Conservation (phyloP, 2,888 invertebrate species). For the Empis livida region DNA sequence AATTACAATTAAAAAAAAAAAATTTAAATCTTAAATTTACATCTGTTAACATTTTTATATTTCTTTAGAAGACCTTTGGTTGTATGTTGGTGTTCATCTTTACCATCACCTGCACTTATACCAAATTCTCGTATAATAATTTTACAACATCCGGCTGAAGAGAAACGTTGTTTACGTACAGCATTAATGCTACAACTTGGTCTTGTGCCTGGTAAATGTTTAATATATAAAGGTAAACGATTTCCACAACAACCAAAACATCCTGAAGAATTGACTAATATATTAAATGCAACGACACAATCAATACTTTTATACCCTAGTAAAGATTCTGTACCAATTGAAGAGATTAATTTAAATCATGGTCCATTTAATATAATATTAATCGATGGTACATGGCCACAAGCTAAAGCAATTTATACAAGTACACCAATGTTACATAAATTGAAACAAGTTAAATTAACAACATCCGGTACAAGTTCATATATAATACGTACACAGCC, state of each 20-base stretch:
- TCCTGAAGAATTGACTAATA: constrained; percentile 46
- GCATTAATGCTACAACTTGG: constrained; percentile 79
- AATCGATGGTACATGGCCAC: constrained; percentile 92
- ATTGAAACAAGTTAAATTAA: constrained; percentile 69
- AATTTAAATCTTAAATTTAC: too few relatives aligned
- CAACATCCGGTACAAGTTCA: constrained; percentile 58
- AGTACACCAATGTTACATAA: constrained; percentile 63
- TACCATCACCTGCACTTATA: constrained; percentile 56
- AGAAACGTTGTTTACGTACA: constrained; percentile 75
- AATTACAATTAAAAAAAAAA: not conserved
- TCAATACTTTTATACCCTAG: constrained; percentile 74
- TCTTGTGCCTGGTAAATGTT: constrained; percentile 59
- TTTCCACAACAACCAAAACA: constrained; percentile 47
- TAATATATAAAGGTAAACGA: constrained; percentile 55
- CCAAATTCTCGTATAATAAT: constrained; percentile 63
- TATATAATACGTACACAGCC: constrained; percentile 92
- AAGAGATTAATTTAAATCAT: constrained; percentile 35
- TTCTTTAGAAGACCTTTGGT: constrained; percentile 60
- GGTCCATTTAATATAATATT: constrained; percentile 63
- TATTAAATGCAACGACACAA: constrained; percentile 42
- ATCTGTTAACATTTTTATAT: too few relatives aligned
- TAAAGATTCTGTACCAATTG: constrained; percentile 55
- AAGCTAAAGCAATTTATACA: constrained; percentile 83
- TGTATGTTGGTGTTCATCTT: constrained; percentile 83
- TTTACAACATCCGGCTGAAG: constrained; percentile 88